Evolutionary conservation across 2,888 invertebrate species (phyloP), one percentile per base, ranked within the genome.

Genomic region (Julus scanicus): DNA sequence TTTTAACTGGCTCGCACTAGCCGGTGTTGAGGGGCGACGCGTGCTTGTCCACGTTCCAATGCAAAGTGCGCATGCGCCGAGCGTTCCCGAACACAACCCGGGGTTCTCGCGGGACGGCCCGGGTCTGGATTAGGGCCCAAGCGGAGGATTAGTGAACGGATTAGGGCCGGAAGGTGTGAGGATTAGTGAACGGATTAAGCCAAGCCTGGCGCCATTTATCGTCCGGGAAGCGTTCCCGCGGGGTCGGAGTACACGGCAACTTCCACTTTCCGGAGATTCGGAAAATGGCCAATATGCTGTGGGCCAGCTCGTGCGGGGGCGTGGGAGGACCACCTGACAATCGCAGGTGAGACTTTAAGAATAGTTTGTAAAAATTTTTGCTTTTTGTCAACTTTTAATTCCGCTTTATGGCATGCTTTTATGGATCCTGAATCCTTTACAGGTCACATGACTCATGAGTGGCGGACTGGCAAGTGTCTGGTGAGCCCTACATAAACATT

Each of bases 301-400:
- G 86, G 86, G 20, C 86, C 48, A 15, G 86, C 20, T 86, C 86
- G 37, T 86, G 86, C 86, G 86, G 86, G 53, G 86, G 86, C 6
- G 86, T 86, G 40, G 84, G 84, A 84, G 84, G 63, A 63, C 84
- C 84, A 5, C 40, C 86, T 13, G 86, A 86, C 15, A 86, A 49
- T 86, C 48, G 86, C n/a, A 86, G 86, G 86, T 86, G 86, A 86
- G 86, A 6, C 11, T 48, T 11, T 6, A 48, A 48, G 48, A 6
- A 48, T 48, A 29, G 29, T 29, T 29, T 29, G 29, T 29, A 29
- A 1, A 29, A 29, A 1, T 29, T 29, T 1, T 29, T 29, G 29
- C 29, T 29, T 29, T 29, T 29, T 29, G 29, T 29, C 29, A 29
- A 29, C 29, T 29, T 29, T 29, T 29, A 29, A 29, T 29, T 29